These are phyloP conservation scores for Dasysyrphus albostriatus DNA, from an alignment of 2,888 invertebrate genomes.

Conservation along the genomic window DNA sequence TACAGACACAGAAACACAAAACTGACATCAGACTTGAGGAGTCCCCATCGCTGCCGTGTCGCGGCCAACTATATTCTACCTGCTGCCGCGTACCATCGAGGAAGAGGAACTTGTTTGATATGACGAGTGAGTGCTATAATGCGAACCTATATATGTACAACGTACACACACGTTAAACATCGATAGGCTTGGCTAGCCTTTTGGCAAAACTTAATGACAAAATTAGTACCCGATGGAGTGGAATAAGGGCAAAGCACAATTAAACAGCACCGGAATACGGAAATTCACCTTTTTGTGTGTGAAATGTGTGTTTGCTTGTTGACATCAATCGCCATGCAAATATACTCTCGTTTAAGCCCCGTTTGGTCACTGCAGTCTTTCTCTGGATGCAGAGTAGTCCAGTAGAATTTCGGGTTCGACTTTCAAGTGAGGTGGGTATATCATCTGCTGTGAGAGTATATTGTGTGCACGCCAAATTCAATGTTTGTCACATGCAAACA, in stretches of 20 bases:
- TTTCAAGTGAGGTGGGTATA: background rate
- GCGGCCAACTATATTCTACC: background rate
- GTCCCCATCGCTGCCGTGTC: no score
- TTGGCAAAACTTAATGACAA: constrained; percentile 65
- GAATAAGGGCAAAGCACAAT: constrained; percentile 54
- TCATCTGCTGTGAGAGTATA: background rate
- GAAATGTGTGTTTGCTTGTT: constrained; percentile 18
- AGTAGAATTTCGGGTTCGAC: background rate
- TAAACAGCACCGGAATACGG: constrained; percentile 53
- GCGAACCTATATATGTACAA: background rate
- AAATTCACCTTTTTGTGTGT: constrained; percentile 47
- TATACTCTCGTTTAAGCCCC: constrained; percentile 13
- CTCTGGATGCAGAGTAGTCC: background rate
- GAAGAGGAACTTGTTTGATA: background rate
- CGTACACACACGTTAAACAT: constrained; percentile 25
- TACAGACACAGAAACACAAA: constrained; percentile 47
- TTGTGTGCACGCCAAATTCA: constrained; percentile 52
- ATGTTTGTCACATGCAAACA: constrained; percentile 70
- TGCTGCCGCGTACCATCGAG: background rate
- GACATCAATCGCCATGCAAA: constrained; percentile 46
- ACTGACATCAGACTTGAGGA: constrained; percentile 38
- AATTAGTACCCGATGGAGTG: constrained; percentile 72
- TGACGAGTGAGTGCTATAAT: constrained; percentile 4
- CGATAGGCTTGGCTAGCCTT: constrained; percentile 54
- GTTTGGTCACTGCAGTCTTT: background rate